Conservation (phyloP, 1,140 invertebrate species). For the Drosophila grimshawi region DNA sequence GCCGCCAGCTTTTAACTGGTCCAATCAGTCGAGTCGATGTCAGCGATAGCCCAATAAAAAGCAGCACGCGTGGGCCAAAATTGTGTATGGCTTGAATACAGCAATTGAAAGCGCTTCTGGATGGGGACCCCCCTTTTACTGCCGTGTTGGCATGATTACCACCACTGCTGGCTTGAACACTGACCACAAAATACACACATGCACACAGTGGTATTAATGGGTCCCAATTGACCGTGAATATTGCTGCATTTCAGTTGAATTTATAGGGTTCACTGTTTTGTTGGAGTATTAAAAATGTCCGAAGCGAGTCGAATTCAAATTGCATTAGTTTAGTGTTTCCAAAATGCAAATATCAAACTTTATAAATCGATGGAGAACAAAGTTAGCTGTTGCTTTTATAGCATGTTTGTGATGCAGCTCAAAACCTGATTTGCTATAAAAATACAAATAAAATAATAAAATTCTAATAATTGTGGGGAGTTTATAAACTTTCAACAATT, state of each 20-base stretch:
- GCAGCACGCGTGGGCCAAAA: slow-evolving; percentile 29
- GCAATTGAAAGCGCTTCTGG: slow-evolving; percentile 34
- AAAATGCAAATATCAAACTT: background rate
- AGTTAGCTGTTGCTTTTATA: too few relatives aligned
- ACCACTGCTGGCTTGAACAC: background rate
- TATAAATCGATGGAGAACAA: too few relatives aligned
- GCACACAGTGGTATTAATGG: slow-evolving; percentile 41
- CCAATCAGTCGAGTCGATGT: slow-evolving; percentile 16
- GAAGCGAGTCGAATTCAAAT: slow-evolving; percentile 11
- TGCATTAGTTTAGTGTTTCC: background rate
- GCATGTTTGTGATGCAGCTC: too few relatives aligned
- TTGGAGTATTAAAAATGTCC: slow-evolving; percentile 39
- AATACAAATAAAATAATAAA: too few relatives aligned
- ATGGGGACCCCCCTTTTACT: background rate
- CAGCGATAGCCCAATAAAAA: slow-evolving; percentile 34
- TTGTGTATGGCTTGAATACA: background rate
- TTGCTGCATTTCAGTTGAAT: slow-evolving; percentile 25
- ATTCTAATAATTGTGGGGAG: too few relatives aligned
- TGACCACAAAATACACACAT: slow-evolving; percentile 29
- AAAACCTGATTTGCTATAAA: too few relatives aligned
- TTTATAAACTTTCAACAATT: too few relatives aligned
- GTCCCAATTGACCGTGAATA: slow-evolving; percentile 39
- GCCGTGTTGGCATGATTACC: background rate
- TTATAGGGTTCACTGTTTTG: slow-evolving; percentile 40
- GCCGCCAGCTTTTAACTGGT: slow-evolving; percentile 37